phyloP scores from a whole-genome alignment of 2,113 vertebrate species.

The Serilophus lunatus region DNA sequence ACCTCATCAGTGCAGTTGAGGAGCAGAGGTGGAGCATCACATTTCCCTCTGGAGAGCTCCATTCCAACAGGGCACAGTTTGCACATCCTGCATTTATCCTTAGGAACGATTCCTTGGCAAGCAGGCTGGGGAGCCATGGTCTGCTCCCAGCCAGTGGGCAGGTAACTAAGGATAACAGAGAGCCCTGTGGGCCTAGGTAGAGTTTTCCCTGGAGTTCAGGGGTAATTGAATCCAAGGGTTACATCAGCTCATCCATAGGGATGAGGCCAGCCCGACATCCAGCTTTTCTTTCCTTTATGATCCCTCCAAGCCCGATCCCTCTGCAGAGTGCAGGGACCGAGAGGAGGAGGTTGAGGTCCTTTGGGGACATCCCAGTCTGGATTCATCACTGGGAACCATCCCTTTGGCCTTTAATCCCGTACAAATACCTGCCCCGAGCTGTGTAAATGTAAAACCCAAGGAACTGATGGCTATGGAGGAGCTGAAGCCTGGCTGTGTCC shows the following conservation, averaged over 20 bases:
- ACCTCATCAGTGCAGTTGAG: fast-evolving
- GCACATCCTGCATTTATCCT: not conserved
- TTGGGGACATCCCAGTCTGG: not conserved
- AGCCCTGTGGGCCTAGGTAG: not conserved
- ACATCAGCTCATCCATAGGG: not conserved
- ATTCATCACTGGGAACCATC: fast-evolving
- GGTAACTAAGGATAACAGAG: not conserved
- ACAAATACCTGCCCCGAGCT: fast-evolving
- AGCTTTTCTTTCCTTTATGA: not conserved
- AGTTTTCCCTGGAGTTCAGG: not conserved
- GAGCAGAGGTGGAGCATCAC: fast-evolving
- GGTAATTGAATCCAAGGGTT: not conserved
- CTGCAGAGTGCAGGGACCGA: not conserved
- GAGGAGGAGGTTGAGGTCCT: not conserved
- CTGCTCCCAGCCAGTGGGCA: not conserved
- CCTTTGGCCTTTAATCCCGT: fast-evolving
- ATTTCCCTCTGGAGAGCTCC: not conserved
- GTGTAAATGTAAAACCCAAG: not conserved
- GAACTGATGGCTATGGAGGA: fast-evolving
- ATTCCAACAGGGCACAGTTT: fast-evolving
- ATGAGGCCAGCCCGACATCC: not conserved
- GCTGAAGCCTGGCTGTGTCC: not conserved
- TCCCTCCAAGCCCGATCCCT: not conserved
- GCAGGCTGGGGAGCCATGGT: not conserved
- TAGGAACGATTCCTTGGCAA: not conserved